Evolutionary conservation across 2,888 invertebrate genomes (phyloP).

Genomic region (Acanthosepion pharaonis): DNA sequence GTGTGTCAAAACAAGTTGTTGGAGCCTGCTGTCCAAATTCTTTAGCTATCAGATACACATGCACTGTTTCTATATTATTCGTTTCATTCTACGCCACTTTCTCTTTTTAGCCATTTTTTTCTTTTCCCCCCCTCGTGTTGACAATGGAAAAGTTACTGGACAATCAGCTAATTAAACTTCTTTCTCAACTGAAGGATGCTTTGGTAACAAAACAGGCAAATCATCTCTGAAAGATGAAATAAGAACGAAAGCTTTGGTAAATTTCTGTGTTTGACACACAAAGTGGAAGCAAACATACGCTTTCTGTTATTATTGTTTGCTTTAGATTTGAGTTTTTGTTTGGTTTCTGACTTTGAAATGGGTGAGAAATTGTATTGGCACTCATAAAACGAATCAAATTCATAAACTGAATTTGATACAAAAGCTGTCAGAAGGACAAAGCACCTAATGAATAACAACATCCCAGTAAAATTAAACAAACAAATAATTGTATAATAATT

Average conservation of each 20-base stretch:
- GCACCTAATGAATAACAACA: background rate
- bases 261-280: background rate
- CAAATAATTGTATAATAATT: background rate
- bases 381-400: background rate
- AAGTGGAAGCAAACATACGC: background rate
- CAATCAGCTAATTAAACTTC: constrained; percentile 33
- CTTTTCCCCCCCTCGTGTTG: background rate
- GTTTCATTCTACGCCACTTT: background rate
- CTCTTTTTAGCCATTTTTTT: background rate
- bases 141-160: background rate
- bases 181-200: background rate
- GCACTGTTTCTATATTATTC: too few species aligned
- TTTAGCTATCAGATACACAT: too few species aligned
- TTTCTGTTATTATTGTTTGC: background rate
- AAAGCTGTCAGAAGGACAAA: background rate
- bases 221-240: background rate
- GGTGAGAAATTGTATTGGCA: background rate
- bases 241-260: background rate
- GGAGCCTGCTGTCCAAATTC: too few species aligned
- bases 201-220: background rate
- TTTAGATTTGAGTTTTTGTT: background rate
- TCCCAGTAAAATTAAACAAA: background rate
- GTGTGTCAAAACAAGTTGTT: background rate
- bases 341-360: background rate
- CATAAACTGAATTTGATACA: background rate